Conservation (phyloP, 2,113 vertebrate genomes). For the Channa maculata region DNA sequence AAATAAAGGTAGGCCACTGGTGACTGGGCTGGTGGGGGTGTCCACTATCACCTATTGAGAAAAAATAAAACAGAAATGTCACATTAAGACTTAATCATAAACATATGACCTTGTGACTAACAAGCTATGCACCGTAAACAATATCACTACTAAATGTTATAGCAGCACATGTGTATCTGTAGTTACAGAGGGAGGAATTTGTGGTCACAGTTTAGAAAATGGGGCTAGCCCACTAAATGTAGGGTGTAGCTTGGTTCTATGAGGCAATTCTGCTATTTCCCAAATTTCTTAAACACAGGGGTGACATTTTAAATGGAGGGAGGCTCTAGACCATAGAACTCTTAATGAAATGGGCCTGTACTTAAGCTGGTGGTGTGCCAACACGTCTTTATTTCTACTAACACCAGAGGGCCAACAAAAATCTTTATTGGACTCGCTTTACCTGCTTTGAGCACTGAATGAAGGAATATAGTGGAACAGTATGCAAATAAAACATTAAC, state of each 20-base stretch:
- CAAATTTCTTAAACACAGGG: conserved; percentile 28
- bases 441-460: conserved; percentile 15
- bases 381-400: conserved; percentile 47
- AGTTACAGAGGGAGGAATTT: conserved; percentile 21
- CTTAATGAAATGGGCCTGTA: conserved; percentile 64
- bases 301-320: conserved; percentile 42
- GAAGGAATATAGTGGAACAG: neutral
- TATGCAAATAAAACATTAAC: no score
- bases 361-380: conserved; percentile 61
- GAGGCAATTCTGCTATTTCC: conserved; percentile 9
- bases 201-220: conserved; percentile 1
- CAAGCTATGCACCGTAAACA: neutral
- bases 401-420: conserved; percentile 44
- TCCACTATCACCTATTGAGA: conserved; percentile 93
- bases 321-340: conserved; percentile 57
- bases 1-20: conserved; percentile 97
- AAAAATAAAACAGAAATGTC: neutral
- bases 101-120: conserved; percentile 16
- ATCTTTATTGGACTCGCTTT: conserved; percentile 32
- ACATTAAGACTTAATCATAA: neutral
- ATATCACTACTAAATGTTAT: neutral
- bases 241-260: conserved; percentile 47
- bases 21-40: conserved; percentile 97
- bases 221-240: conserved; percentile 43
- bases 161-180: neutral